phyloP scores from a whole-genome alignment of 1,140 invertebrate genomes.

The Zaprionus taronus region DNA sequence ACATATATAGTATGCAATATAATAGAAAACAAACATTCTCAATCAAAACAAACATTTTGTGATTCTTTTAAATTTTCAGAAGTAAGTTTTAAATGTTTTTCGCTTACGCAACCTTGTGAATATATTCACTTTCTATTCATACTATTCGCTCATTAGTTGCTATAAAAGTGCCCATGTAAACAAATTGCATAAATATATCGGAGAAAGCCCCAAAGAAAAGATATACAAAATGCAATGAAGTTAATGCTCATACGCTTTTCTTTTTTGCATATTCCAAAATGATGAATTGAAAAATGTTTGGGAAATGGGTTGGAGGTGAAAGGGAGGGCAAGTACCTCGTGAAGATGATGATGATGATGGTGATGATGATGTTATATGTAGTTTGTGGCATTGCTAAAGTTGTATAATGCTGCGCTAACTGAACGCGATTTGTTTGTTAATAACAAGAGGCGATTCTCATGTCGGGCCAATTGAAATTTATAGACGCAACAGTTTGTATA shows the following conservation, averaged over 20 bases:
- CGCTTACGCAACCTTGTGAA: slow-evolving; percentile 12
- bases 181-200: slow-evolving; percentile 17
- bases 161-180: slow-evolving; percentile 13
- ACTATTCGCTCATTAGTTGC: background rate
- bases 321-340: slow-evolving; percentile 8
- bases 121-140: background rate
- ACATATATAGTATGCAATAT: background rate
- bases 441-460: slow-evolving; percentile 57
- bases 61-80: background rate
- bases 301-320: slow-evolving; percentile 12
- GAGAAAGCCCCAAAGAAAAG: background rate
- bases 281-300: slow-evolving; percentile 49
- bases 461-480: slow-evolving; percentile 58
- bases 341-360: slow-evolving; percentile 24
- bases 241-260: slow-evolving; percentile 7
- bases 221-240: slow-evolving; percentile 13
- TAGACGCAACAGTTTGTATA: slow-evolving; percentile 48
- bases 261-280: slow-evolving; percentile 40
- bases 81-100: background rate
- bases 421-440: slow-evolving; percentile 39
- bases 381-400: slow-evolving; percentile 57
- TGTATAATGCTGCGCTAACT: slow-evolving; percentile 16
- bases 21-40: background rate
- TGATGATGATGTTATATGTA: slow-evolving; percentile 53
- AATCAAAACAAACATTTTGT: background rate